A percentile compares a stretch with the other conserved stretches of the same genome.
Evolutionary conservation across 2,888 invertebrate genomes (phyloP).

Genomic region (Caenorhabditis wallacei): DNA sequence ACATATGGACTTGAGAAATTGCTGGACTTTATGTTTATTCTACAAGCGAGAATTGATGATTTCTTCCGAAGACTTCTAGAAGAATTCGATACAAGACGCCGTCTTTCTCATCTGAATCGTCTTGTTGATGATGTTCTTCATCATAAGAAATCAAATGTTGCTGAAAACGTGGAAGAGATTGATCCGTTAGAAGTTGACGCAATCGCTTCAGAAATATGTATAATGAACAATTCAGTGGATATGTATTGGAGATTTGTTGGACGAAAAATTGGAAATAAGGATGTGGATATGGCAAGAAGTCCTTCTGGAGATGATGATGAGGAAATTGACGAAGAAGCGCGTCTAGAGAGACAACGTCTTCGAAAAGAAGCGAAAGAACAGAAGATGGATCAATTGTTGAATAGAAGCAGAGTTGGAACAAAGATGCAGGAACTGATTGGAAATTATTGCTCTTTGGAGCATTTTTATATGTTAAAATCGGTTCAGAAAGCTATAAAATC

Average conservation of each 20-base stretch:
- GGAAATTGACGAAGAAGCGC: slow-evolving; percentile 43
- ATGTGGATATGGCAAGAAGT: slow-evolving; percentile 16
- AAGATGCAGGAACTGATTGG: slow-evolving; percentile 87
- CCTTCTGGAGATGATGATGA: slow-evolving; percentile 39
- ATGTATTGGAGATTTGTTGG: slow-evolving; percentile 87
- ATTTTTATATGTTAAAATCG: slow-evolving; percentile 96
- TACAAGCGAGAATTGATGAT: slow-evolving; percentile 85
- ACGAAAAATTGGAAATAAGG: slow-evolving; percentile 6
- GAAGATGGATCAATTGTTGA: slow-evolving; percentile 79
- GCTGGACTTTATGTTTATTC: slow-evolving; percentile 87
- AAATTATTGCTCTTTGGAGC: slow-evolving; percentile 93
- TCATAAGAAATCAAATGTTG: not conserved
- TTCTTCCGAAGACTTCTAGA: slow-evolving; percentile 68
- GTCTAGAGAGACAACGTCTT: slow-evolving; percentile 54
- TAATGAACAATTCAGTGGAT: slow-evolving; percentile 93
- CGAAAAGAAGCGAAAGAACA: slow-evolving; percentile 73
- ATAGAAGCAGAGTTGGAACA: slow-evolving; percentile 78
- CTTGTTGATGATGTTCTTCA: slow-evolving; percentile 37
- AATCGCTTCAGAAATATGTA: slow-evolving; percentile 92
- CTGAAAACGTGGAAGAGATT: slow-evolving; percentile 16
- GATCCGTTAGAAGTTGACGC: slow-evolving; percentile 93
- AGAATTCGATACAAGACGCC: slow-evolving; percentile 64
- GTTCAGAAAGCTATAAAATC: slow-evolving; percentile 92
- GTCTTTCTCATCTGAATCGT: slow-evolving; percentile 41
- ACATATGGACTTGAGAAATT: slow-evolving; percentile 91